Base-by-base conservation (phyloP, 2,113 vertebrate genomes). In the Fulmarus glacialis region DNA sequence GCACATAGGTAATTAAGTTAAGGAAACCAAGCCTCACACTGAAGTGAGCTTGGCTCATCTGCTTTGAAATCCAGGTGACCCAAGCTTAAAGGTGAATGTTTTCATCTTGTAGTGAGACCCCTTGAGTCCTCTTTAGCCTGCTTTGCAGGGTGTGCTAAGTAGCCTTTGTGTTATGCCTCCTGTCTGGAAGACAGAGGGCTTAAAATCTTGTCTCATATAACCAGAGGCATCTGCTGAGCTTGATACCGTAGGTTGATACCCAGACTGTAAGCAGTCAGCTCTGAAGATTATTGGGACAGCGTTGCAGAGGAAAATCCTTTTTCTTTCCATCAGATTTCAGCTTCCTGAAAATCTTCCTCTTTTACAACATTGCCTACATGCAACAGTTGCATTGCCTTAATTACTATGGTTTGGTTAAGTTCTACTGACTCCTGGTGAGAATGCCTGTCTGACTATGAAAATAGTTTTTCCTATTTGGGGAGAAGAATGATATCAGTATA, bases 221-320 rank as follows among this genome's bases (percentile, higher is more conserved):
- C 94, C 91, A 72, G 91, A 55, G 70, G 84, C 91, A 81, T 85
- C 84, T 95, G 91, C 91, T 89, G 91, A 85, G 91, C 74, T 77
- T 81, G 88, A 85, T 85, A 93, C 84, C 59, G 22, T 66, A 60
- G 87, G 70, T 82, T 91, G 91, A 91, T 93, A 87, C 93, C 47
- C 87, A 60, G 81, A n/a, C 84, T 73, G 58, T 30, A 32, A 82
- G 74, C 74, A 22, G 85, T 66, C 50, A 8, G 81, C 85, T 77
- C 94, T 30, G 67, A 9, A 72, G 87, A 71, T 67, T 67, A 71
- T 4, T 45, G 64, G 79, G 68, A 30, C 36, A 18, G n/a, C 3
- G 5, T 12, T 52, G 47, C 77, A 47, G 40, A 71, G 67, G 50
- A 74, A 75, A 82, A 85, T 47, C 90, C 74, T 59, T 79, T 67